Base-by-base conservation (phyloP, 35 echinoderm and acorn worm species). In the Eucidaris tribuloides region DNA sequence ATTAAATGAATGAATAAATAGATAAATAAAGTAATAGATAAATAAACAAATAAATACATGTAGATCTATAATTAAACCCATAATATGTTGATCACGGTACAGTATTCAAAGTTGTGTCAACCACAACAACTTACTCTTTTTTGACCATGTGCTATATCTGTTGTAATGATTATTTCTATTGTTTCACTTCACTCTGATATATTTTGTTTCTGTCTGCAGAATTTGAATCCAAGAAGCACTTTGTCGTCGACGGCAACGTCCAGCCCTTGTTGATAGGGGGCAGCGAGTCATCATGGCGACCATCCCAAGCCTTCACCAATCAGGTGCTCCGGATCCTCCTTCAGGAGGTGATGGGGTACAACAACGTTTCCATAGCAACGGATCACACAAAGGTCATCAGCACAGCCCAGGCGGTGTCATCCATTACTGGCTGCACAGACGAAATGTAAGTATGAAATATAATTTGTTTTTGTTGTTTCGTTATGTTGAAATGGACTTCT, bases 231-330 rank as follows among this genome's bases (percentile, higher is more conserved):
- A 74, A 74, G 37, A 27, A 74, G 35, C 22, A 74, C 25, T 74
- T 74, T 74, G 68, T 74, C 2, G 68, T 74, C 1, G 68, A 74
- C 25, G 68, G 68, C 22, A 44, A 2, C 44, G 68, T 74, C 15
- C 37, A 74, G 38, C 68, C 33, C 2, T 33, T 74, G 41, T 33
- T 74, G 68, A 11, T 74, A 19, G 68, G 68, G 40, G 68, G 68
- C 41, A 74, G 68, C 15, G 44, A 33, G 25, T n/a, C 68, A 74
- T 74, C 68, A 74, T 74, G 68, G 68, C 68, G 68, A 2, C 68
- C 68, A 74, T 74, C 68, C 33, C 68, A 74, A 40, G 68, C 68
- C 7, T 74, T 74, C 68, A 74, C 68, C 40, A 44, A 74, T 44
- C 33, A 74, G 0, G 68, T 74, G 34, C 37, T 74, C 0, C 38